These are phyloP conservation scores for Callipepla squamata DNA, from an alignment of 2,113 vertebrate species.

Conservation along the genomic window DNA sequence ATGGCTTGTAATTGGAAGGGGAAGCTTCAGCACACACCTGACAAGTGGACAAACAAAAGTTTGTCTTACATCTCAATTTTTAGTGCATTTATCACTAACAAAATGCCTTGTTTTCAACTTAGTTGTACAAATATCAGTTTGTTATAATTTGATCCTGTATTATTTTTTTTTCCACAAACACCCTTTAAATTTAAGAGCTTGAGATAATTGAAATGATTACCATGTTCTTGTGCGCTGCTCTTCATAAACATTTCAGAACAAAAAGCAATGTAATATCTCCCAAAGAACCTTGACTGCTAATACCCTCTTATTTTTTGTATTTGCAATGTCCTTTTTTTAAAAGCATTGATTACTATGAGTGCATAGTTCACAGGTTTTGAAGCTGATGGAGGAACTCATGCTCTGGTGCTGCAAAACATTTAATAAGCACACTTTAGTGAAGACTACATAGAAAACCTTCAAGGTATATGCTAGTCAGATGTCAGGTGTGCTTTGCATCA, in stretches of 20 bases:
- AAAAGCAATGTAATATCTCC: slow-evolving; percentile 19
- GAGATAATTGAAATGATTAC: slow-evolving; percentile 53
- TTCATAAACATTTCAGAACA: slow-evolving; percentile 57
- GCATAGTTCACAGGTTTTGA: slow-evolving; percentile 28
- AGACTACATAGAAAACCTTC: slow-evolving; percentile 90
- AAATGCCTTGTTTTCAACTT: slow-evolving; percentile 61
- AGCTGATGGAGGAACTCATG: slow-evolving; percentile 49
- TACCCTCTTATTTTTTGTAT: slow-evolving; percentile 62
- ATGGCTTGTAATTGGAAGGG: slow-evolving; percentile 50
- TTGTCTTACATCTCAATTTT: slow-evolving; percentile 44
- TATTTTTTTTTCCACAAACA: background rate
- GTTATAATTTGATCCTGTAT: slow-evolving; percentile 59
- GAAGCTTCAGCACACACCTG: slow-evolving; percentile 38
- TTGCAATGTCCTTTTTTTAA: slow-evolving; percentile 56
- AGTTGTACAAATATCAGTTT: slow-evolving; percentile 66
- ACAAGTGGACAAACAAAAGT: slow-evolving; percentile 60
- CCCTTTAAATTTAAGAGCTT: slow-evolving; percentile 52
- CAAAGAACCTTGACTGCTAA: slow-evolving; percentile 40
- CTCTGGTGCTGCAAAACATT: slow-evolving; percentile 59
- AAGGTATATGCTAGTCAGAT: slow-evolving; percentile 90
- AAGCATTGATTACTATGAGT: slow-evolving; percentile 53
- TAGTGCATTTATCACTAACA: slow-evolving; percentile 43
- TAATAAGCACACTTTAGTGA: slow-evolving; percentile 85
- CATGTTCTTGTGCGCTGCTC: slow-evolving; percentile 43
- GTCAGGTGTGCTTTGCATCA: slow-evolving; percentile 76